Conservation (phyloP, 2,113 vertebrate genomes). For the Acinonyx jubatus region DNA sequence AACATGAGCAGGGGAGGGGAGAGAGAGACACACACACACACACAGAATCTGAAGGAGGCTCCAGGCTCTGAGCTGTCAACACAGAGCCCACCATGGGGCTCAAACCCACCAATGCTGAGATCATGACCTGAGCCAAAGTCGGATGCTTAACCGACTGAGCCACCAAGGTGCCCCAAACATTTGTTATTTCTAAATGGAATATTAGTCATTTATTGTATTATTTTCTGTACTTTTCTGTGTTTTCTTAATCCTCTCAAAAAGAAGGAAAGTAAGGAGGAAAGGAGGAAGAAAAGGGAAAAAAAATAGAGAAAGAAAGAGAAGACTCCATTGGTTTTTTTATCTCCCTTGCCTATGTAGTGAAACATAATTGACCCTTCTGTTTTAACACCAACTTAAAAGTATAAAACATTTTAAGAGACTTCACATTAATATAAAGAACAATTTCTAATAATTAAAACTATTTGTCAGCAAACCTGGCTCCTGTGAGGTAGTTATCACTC, state of each 20-base stretch:
- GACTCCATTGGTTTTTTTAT: background rate
- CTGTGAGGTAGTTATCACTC: background rate
- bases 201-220: constrained; percentile 21
- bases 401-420: constrained; percentile 14
- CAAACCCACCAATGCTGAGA: too few species aligned
- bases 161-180: background rate
- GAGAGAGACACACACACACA: too few species aligned
- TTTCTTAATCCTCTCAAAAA: constrained; percentile 24
- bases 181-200: constrained; percentile 17
- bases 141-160: too few species aligned
- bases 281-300: background rate
- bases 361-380: background rate
- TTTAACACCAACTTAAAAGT: constrained; percentile 10
- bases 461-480: background rate
- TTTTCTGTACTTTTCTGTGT: background rate
- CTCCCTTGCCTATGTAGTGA: background rate
- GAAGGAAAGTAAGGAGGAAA: background rate
- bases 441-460: constrained; percentile 45
- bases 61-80: too few species aligned
- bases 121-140: too few species aligned
- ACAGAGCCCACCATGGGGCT: too few species aligned
- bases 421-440: constrained; percentile 16
- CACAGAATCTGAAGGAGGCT: too few species aligned
- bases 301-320: background rate
- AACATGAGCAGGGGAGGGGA: too few species aligned